Conservation (phyloP, 2,113 vertebrate species). For the Salvator merianae region DNA sequence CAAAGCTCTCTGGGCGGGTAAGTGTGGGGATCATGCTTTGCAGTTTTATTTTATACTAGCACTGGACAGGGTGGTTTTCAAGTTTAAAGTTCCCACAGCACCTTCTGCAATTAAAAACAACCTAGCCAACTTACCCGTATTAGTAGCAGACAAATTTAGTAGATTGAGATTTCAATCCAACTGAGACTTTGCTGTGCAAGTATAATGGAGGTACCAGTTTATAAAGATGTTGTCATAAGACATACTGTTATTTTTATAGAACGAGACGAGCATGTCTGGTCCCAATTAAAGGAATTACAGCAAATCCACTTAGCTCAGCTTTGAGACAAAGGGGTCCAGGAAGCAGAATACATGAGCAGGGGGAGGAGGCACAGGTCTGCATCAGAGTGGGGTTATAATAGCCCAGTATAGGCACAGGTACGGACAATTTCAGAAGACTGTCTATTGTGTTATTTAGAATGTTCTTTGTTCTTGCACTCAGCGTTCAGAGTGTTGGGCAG, state of each 20-base stretch:
- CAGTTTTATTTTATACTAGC: background rate
- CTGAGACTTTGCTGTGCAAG: background rate
- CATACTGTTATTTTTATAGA: background rate
- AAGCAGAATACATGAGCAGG: background rate
- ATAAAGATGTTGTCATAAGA: background rate
- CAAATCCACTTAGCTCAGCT: background rate
- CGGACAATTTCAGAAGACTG: background rate
- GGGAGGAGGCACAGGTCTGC: background rate
- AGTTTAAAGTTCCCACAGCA: background rate
- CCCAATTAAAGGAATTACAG: background rate
- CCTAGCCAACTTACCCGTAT: background rate
- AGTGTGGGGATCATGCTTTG: background rate
- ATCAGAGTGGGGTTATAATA: background rate
- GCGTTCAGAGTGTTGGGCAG: no score
- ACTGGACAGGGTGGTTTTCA: background rate
- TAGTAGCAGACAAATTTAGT: background rate
- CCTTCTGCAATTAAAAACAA: background rate
- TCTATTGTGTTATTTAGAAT: background rate
- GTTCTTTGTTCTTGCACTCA: no score
- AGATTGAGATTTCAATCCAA: background rate
- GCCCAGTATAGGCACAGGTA: background rate
- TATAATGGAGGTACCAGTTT: background rate
- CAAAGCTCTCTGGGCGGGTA: no score
- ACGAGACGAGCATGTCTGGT: background rate
- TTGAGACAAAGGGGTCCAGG: background rate